Percentiles rank a stretch among this genome's conserved stretches.
Conservation (phyloP, 30 jellyfish, hydroid and myxozoan species). For the Sanderia malayensis region DNA sequence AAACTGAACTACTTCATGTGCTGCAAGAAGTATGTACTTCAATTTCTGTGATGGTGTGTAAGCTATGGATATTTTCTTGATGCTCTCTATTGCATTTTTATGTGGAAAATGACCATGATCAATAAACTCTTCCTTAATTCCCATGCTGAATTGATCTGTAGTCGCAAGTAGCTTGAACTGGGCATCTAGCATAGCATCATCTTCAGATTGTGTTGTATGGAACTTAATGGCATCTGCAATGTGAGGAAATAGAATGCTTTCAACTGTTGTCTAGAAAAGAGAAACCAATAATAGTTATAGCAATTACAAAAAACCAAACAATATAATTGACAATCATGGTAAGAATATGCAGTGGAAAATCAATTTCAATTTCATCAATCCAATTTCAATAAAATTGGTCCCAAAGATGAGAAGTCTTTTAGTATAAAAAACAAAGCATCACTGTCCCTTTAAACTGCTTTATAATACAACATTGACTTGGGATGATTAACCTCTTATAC, state of each 20-base stretch:
- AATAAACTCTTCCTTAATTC: constrained; percentile 29
- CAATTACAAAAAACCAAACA: no score
- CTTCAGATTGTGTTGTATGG: constrained; percentile 7
- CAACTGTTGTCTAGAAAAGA: constrained; percentile 44
- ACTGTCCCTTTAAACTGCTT: no score
- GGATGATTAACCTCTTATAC: no score
- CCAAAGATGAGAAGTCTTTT: no score
- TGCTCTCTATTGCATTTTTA: constrained; percentile 51
- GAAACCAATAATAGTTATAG: no score
- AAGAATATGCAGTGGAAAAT: no score
- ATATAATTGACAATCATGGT: no score
- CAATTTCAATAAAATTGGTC: no score
- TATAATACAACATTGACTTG: no score
- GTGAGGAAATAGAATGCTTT: constrained; percentile 64
- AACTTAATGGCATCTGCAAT: constrained; percentile 15
- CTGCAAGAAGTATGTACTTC: constrained; percentile 50
- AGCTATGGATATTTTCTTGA: constrained; percentile 25
- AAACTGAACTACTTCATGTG: constrained; percentile 36
- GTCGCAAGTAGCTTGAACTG: constrained; percentile 16
- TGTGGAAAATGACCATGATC: constrained; percentile 49
- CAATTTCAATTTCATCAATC: no score
- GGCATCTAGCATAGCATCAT: constrained; percentile 29
- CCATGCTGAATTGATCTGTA: constrained; percentile 32
- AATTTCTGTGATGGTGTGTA: constrained; percentile 60
- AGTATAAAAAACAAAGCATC: no score